Percentiles rank a stretch among this genome's conserved stretches.
Conservation (phyloP, 2,888 invertebrate genomes). For the Troglohyphantes excavatus region DNA sequence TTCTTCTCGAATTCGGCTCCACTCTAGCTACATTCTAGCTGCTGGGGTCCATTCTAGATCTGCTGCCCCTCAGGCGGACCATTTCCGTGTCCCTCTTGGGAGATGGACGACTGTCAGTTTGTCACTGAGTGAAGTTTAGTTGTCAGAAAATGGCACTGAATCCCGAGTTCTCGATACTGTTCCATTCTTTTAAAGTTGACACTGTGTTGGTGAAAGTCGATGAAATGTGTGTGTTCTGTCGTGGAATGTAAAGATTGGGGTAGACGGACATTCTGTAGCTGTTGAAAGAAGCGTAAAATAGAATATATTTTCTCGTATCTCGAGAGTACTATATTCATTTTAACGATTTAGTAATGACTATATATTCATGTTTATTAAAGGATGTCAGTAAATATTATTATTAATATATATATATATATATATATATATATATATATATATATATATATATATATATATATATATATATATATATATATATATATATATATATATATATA, state of each 20-base stretch:
- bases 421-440: too few species aligned
- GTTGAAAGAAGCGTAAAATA: too few species aligned
- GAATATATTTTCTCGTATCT: too few species aligned
- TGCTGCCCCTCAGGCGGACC: constrained; percentile 34
- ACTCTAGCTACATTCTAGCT: not conserved
- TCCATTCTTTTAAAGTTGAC: constrained; percentile 15
- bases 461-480: too few species aligned
- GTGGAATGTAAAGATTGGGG: not conserved
- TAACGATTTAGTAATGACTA: too few species aligned
- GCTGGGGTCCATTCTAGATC: not conserved
- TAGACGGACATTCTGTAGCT: not conserved
- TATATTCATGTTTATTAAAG: too few species aligned
- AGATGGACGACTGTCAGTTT: constrained; percentile 23
- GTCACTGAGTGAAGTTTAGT: constrained; percentile 38
- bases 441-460: too few species aligned
- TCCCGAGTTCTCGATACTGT: constrained; percentile 4
- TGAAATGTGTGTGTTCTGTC: not conserved
- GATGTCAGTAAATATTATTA: too few species aligned
- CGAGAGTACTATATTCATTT: too few species aligned
- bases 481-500: too few species aligned
- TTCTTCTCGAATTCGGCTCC: not conserved
- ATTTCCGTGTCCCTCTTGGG: constrained; percentile 30
- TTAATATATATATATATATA: too few species aligned
- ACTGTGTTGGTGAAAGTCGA: constrained; percentile 13
- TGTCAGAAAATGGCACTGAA: constrained; percentile 59